A percentile compares a stretch with the other conserved stretches of the same genome.
These are phyloP conservation scores for Chionomys nivalis DNA, from an alignment of 2,113 vertebrate species.

Conservation along the genomic window DNA sequence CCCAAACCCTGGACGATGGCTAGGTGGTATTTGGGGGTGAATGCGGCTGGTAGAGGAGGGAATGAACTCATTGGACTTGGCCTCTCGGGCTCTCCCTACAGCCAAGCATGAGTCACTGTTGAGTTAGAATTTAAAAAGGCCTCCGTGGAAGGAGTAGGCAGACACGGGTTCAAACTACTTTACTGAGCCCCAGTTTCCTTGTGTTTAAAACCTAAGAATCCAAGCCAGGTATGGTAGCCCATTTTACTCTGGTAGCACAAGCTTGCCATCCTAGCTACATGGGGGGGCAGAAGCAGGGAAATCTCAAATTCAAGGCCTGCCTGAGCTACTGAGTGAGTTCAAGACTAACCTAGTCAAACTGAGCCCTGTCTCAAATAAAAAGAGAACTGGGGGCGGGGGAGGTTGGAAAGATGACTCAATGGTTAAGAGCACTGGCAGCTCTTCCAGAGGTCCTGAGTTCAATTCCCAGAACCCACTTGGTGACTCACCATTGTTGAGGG, in stretches of 20 bases:
- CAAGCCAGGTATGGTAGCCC: not conserved
- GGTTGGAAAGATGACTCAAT: not conserved
- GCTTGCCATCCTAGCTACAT: not conserved
- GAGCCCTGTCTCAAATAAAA: not conserved
- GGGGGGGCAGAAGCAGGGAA: not conserved
- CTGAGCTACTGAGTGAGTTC: not conserved
- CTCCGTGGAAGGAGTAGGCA: not conserved
- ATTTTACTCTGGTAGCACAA: not conserved
- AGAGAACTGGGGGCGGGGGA: rapidly evolving
- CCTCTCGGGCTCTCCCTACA: not conserved
- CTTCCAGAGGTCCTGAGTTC: not conserved
- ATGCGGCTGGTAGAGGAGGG: rapidly evolving
- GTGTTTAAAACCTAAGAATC: not conserved
- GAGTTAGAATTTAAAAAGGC: not conserved
- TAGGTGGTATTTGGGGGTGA: not conserved
- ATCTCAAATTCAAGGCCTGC: not conserved
- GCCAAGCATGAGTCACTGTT: not conserved
- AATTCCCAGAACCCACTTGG: not conserved
- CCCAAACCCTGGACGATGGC: not conserved
- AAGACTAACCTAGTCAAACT: not conserved
- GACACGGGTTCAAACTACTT: not conserved
- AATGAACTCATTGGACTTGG: not conserved
- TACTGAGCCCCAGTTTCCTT: not conserved
- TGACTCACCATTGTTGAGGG: too few species aligned
- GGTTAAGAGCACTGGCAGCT: not conserved